These are phyloP conservation scores for Vollenhovia emeryi DNA, from an alignment of 1,140 invertebrate species.

Conservation along the genomic window DNA sequence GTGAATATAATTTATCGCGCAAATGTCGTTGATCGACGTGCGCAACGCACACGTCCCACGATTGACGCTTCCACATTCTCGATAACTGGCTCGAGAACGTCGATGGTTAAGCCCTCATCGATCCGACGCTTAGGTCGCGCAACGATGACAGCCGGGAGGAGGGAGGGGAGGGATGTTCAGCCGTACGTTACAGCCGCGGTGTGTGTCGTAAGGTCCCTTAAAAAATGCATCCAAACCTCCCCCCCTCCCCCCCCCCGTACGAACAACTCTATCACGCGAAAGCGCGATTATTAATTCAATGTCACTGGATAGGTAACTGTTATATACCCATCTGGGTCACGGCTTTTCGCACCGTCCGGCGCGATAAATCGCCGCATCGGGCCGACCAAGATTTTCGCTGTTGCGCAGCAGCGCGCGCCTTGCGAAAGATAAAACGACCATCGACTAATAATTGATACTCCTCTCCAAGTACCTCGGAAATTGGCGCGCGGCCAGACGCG, in stretches of 20 bases:
- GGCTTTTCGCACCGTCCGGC: background rate
- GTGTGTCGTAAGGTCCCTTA: background rate
- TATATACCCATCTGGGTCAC: slow-evolving; percentile 28
- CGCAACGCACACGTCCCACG: background rate
- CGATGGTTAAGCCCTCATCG: slow-evolving; percentile 24
- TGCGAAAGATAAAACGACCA: background rate
- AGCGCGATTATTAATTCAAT: slow-evolving; percentile 52
- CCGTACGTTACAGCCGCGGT: background rate
- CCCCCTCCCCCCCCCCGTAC: background rate
- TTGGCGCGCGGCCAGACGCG: background rate
- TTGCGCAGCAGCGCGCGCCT: background rate
- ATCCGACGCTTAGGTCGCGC: slow-evolving; percentile 14
- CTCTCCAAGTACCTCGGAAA: background rate
- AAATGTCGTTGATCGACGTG: background rate
- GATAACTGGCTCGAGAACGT: background rate
- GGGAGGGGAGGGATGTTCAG: background rate
- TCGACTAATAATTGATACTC: slow-evolving; percentile 7
- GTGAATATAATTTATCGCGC: slow-evolving; percentile 34
- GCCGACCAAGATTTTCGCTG: slow-evolving; percentile 9
- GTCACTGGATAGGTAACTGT: slow-evolving; percentile 20
- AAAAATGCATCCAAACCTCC: slow-evolving; percentile 33
- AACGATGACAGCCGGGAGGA: background rate
- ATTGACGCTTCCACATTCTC: slow-evolving; percentile 31
- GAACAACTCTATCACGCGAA: slow-evolving; percentile 25
- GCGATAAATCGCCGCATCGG: slow-evolving; percentile 23